Percentiles rank a stretch among this genome's conserved stretches.
Evolutionary conservation across 2,113 vertebrate species (phyloP).

Genomic region (Neoarius graeffei): DNA sequence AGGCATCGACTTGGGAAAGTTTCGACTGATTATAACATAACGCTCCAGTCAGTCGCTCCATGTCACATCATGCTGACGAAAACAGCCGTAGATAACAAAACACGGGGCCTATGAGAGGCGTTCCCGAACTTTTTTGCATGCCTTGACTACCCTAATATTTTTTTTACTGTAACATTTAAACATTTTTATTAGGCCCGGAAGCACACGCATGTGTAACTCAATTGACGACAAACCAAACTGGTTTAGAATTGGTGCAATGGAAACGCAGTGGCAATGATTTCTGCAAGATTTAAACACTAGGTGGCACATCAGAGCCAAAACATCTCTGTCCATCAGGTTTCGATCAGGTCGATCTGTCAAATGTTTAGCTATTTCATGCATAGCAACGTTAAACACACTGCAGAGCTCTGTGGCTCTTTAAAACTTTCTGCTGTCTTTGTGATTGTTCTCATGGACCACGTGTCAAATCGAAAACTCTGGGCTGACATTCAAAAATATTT

Average conservation of each 20-base stretch:
- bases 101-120: too few relatives aligned
- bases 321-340: background rate
- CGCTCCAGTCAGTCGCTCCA: background rate
- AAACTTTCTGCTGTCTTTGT: background rate
- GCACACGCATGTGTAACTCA: background rate
- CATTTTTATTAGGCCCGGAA: background rate
- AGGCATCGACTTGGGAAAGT: background rate
- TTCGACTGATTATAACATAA: background rate
- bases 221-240: background rate
- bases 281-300: too few relatives aligned
- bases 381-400: background rate
- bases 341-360: background rate
- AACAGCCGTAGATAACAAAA: too few relatives aligned
- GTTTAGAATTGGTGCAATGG: too few relatives aligned
- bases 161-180: too few relatives aligned
- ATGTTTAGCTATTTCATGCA: background rate
- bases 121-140: too few relatives aligned
- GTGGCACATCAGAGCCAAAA: too few relatives aligned
- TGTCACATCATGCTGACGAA: too few relatives aligned
- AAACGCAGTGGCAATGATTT: too few relatives aligned
- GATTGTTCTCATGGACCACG: background rate
- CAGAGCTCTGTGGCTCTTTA: background rate
- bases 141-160: too few relatives aligned
- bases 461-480: background rate
- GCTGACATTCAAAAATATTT: background rate